Evolutionary conservation across 2,888 invertebrate species (phyloP), one percentile per base, ranked within the genome.

Genomic region (Mongoloraphidia duomilia): DNA sequence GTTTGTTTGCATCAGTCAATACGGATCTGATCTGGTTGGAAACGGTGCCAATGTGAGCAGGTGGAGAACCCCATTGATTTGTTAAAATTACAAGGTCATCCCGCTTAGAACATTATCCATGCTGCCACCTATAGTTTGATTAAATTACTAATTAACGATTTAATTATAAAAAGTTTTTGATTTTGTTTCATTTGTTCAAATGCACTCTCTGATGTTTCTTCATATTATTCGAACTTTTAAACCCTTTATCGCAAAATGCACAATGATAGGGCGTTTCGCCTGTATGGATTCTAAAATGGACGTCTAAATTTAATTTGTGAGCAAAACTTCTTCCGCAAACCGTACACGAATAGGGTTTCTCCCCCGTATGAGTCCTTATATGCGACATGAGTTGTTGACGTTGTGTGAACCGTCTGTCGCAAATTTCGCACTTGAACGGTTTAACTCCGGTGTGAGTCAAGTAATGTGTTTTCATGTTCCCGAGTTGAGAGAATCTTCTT

Each of bases 391-490:
- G 40, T 44, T 55, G 55, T n/a, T 44, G 33, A 3, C 40, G 41
- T 41, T 55, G 55, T 8, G 41, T 47, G 34, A 56, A 56, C 9
- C 49, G 34, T 40, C 50, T 49, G 8, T 47, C 41, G 47, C 57
- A 57, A 36, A 52, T 34, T 10, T 46, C 41, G 39, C 57, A 58
- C 33, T 37, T 41, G 45, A 53, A 51, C 0, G 64, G 64, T 34
- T 61, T 61, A 38, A 59, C 58, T 0, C 63, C 62, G 2, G 60
- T 62, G 48, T 65, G 65, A 3, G 59, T 61, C 26, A 61, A 50
- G 50, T 60, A 57, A 49, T 65, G 65, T 36, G 58, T 57, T n/a
- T 61, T 59, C 14, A 64, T 56, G 17, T 58, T 59, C 38, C 61
- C 57, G 36, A 59, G 56, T 43, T 62, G 62, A 5, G 59, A 56